Conservation (phyloP, 2,888 invertebrate genomes). For the Oscheius sp. region DNA sequence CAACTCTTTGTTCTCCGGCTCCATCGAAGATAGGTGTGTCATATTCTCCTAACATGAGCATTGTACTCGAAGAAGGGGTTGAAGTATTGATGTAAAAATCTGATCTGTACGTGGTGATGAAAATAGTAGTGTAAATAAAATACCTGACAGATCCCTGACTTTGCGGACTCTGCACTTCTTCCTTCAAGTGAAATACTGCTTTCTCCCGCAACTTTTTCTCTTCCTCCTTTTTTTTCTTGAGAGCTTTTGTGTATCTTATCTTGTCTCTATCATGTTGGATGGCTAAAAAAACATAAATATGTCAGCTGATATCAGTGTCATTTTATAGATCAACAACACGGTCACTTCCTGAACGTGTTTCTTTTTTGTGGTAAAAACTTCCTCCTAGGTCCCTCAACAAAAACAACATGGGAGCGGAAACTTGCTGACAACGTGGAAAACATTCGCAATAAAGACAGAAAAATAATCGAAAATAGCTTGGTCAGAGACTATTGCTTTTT, state of each 20-base stretch:
- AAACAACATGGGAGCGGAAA: background rate
- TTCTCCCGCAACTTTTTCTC: constrained; percentile 40
- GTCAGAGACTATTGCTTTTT: too few species aligned
- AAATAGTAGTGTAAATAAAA: background rate
- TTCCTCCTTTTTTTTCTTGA: constrained; percentile 55
- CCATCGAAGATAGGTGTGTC: constrained; percentile 23
- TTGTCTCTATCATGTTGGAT: constrained; percentile 64
- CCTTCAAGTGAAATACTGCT: constrained; percentile 36
- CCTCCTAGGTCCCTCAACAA: background rate
- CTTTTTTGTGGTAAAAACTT: too few species aligned
- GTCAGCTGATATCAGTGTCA: too few species aligned
- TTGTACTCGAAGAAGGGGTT: constrained; percentile 56
- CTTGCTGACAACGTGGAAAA: background rate
- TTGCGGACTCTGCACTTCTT: constrained; percentile 49
- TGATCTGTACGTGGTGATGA: constrained; percentile 26
- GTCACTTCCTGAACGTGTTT: background rate
- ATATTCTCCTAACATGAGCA: constrained; percentile 26
- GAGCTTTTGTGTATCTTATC: constrained; percentile 58
- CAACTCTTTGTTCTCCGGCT: constrained; percentile 16
- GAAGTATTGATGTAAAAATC: constrained; percentile 55
- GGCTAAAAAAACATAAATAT: constrained; percentile 42
- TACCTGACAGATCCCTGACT: constrained; percentile 33
- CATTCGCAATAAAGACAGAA: too few species aligned
- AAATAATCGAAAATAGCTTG: too few species aligned
- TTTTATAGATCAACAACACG: background rate